A percentile compares a stretch with the other conserved stretches of the same genome.
phyloP scores from a whole-genome alignment of 2,888 invertebrate genomes.

The Diarsia brunnea region DNA sequence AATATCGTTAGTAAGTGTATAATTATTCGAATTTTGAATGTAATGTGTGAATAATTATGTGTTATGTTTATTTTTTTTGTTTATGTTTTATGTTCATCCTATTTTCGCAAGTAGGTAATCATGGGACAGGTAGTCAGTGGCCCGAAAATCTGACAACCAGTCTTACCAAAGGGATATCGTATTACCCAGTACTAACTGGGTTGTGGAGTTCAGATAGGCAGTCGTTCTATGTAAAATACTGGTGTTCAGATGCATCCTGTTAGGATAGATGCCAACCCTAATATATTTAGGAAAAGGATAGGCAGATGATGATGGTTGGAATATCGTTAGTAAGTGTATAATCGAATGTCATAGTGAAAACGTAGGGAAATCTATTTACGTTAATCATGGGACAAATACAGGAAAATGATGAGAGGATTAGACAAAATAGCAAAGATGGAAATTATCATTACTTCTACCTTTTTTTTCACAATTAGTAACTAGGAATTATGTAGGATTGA shows the following conservation, averaged over 20 bases:
- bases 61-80: too few relatives aligned
- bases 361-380: neutral
- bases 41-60: too few relatives aligned
- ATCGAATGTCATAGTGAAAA: neutral
- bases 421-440: neutral
- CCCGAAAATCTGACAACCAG: too few relatives aligned
- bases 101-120: too few relatives aligned
- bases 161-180: too few relatives aligned
- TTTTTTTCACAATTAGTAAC: neutral
- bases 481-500: neutral
- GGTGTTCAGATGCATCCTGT: too few relatives aligned
- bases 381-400: neutral
- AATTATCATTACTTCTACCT: neutral
- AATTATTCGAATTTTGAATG: neutral
- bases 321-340: neutral
- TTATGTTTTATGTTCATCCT: too few relatives aligned
- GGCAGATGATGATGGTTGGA: neutral
- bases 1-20: slow-evolving; percentile 4
- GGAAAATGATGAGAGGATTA: neutral
- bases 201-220: too few relatives aligned
- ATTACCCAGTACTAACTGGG: too few relatives aligned
- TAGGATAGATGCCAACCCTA: neutral
- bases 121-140: too few relatives aligned
- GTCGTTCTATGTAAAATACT: too few relatives aligned
- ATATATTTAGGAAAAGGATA: neutral